Base-by-base conservation (phyloP, 2,888 invertebrate genomes). In the Imbricaverruca yamaguchii region DNA sequence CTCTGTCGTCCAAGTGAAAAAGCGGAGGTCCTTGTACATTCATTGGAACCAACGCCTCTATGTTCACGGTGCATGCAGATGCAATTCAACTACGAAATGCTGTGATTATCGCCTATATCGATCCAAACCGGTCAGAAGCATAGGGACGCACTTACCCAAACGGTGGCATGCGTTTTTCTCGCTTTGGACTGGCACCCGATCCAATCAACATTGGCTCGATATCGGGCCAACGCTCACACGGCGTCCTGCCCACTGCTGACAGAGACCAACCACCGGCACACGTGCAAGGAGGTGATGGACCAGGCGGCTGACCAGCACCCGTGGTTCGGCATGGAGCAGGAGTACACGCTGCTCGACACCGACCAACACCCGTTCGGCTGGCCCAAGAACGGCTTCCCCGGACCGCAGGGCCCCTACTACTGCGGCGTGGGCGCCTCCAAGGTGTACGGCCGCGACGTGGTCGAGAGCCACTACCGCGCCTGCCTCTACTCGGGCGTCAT, bases 401-500 rank as follows among this genome's bases (percentile, higher is more conserved):
- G 94, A 81, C 95, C 96, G n/a, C 96, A 96, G 87, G 97, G 98
- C 3, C 98, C 98, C 2, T 98, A 98, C 89, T 99, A 98, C 88
- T 98, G 98, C 87, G 98, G 98, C 80, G 97, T 98, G 11, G 98
- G 98, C 11, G 96, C 97, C 81, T 92, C 96, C 88, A 95, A 94
- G 88, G 96, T 97, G 12, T 97, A 94, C 87, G 98, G 97, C 18
- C 91, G 98, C 81, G 97, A 98, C 87, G 92, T 98, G 83, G 96
- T 98, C 59, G 97, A 98, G 87, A 94, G 97, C 15, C 98, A 99
- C 87, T 98, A 98, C 88, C 90, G 93, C 82, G 94, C 96, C 82
- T 98, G 98, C 86, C 89, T 99, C 80, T 98, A 94, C 87, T 95
- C 98, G 83, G 98, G 98, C 80, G 91, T 99, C 81, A 94, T 94